A percentile compares a stretch with the other conserved stretches of the same genome.
These are phyloP conservation scores for Acomys russatus DNA, from an alignment of 2,797 vertebrate species.

Conservation along the genomic window DNA sequence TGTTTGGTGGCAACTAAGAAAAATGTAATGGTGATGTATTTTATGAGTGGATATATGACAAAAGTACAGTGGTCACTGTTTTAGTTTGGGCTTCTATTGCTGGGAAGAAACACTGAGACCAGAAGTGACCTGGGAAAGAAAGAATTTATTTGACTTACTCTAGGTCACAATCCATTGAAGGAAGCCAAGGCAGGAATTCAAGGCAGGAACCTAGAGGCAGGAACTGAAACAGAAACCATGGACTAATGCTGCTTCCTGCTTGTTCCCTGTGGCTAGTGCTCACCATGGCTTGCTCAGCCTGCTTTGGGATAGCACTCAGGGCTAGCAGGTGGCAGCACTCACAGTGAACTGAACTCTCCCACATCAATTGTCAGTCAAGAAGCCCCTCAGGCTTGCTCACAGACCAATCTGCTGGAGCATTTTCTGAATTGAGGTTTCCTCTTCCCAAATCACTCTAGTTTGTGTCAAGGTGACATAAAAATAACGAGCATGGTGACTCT, in stretches of 20 bases:
- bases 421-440: not conserved
- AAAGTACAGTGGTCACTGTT: not conserved
- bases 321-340: not conserved
- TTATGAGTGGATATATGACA: not conserved
- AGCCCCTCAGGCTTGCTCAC: not conserved
- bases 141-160: not conserved
- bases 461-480: not conserved
- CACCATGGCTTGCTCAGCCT: not conserved
- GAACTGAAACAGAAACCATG: not conserved
- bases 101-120: not conserved
- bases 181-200: no score
- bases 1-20: not conserved
- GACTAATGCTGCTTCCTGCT: not conserved
- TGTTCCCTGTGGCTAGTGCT: not conserved
- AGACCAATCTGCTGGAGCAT: not conserved
- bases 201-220: not conserved
- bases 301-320: not conserved
- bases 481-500: not conserved
- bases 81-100: not conserved
- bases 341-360: not conserved
- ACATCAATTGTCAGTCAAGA: not conserved
- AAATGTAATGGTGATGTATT: conserved; percentile 9
- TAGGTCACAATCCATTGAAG: not conserved
- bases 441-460: not conserved
- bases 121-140: not conserved